Evolutionary conservation across 2,113 vertebrate species (phyloP), one percentile per base, ranked within the genome.

Genomic region (Cyprinodon variegatus): DNA sequence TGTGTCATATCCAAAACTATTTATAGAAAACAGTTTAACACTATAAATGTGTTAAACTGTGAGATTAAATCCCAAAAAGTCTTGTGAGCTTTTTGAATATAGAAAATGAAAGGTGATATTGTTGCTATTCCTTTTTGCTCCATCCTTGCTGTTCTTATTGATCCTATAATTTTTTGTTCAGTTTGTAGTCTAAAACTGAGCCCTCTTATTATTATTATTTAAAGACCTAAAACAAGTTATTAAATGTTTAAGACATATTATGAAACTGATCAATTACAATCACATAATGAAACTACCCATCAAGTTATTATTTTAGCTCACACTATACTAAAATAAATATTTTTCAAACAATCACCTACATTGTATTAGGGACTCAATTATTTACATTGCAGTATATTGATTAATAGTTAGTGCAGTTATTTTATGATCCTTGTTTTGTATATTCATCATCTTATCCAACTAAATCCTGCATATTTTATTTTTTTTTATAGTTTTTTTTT

Each of bases 41-140:
- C 29, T 29, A 29, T 29, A 86, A 78, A 83, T 89, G 83, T 90
- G 84, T 82, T 85, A 85, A 92, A 86, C 61, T 72, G 73, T 79
- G 70, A 89, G 84, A 88, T 72, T 78, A 84, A 77, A 83, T 78
- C 75, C 79, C 79, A 82, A 78, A 60, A 43, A 83, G 82, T 72
- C 70, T 84, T 75, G 76, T 68, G 74, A 79, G 83, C 87, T 93
- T 93, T 88, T 90, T 86, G 86, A 91, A 93, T 90, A 93, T 83
- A 92, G 84, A 92, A 91, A 89, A 91, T 86, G 70, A 39, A 83
- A 84, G 74, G 66, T 88, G 89, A 88, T 90, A 86, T 89, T 93
- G 91, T 90, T 93, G 88, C 88, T 92, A 88, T 86, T 80, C 78
- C 81, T 84, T 92, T 83, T 79, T 79, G 75, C 61, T 70, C 78